phyloP scores from a whole-genome alignment of 2,797 vertebrate genomes.

The Danio albolineatus region DNA sequence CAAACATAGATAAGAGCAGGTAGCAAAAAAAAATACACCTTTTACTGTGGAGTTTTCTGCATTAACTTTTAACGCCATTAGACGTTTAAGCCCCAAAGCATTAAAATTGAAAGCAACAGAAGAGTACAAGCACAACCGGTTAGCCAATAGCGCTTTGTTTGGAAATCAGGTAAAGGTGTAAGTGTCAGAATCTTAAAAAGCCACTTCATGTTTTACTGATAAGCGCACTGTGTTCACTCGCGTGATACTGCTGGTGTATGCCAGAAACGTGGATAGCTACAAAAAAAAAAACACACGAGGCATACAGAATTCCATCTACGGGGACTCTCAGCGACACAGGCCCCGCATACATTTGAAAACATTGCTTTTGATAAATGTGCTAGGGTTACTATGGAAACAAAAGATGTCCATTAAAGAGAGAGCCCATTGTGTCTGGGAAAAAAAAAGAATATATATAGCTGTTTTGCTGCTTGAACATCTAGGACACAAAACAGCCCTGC shows the following conservation, averaged over 20 bases:
- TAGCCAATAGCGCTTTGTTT: slow-evolving; percentile 5
- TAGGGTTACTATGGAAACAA: slow-evolving; percentile 69
- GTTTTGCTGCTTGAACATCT: slow-evolving; percentile 42
- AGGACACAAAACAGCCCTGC: slow-evolving; percentile 22
- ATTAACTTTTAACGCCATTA: neutral
- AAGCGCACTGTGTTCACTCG: neutral
- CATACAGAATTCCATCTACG: slow-evolving; percentile 64
- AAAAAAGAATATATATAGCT: neutral
- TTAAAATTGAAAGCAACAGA: neutral
- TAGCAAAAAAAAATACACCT: neutral
- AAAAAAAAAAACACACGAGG: slow-evolving; percentile 28
- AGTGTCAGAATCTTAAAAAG: slow-evolving; percentile 20
- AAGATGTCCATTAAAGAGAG: slow-evolving; percentile 55
- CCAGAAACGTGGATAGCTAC: neutral
- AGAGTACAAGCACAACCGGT: neutral
- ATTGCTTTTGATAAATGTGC: slow-evolving; percentile 59
- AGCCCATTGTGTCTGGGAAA: slow-evolving; percentile 26
- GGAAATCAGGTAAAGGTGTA: slow-evolving; percentile 18
- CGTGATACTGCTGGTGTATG: slow-evolving; percentile 10
- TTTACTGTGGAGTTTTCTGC: neutral
- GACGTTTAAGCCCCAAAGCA: neutral
- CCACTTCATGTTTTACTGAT: neutral
- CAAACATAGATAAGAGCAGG: neutral
- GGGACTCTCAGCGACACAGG: slow-evolving; percentile 50
- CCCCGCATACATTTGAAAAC: slow-evolving; percentile 61